These are phyloP conservation scores for Drosophila ohnishii DNA, from an alignment of 1,140 invertebrate genomes.

Conservation along the genomic window DNA sequence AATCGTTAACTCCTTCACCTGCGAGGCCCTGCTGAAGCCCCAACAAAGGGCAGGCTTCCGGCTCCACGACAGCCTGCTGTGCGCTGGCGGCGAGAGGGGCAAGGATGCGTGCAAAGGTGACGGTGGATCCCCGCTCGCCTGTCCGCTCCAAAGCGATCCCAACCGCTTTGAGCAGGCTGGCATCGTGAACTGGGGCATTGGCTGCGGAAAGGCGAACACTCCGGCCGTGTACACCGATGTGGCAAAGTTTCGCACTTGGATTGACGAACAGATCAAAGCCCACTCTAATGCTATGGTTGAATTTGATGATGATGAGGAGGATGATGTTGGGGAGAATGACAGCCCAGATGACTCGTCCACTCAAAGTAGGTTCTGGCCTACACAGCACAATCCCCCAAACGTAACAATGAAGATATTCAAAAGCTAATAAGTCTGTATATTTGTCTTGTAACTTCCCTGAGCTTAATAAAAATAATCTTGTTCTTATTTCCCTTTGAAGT, in stretches of 20 bases:
- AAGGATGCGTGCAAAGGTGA: slow-evolving; percentile 89
- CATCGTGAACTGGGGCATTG: slow-evolving; percentile 88
- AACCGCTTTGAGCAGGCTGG: slow-evolving; percentile 86
- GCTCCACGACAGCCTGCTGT: slow-evolving; percentile 83
- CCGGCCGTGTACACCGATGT: slow-evolving; percentile 91
- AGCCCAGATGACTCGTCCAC: no score
- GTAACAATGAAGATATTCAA: no score
- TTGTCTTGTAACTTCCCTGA: no score
- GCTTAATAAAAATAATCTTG: no score
- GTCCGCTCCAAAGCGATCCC: slow-evolving; percentile 84
- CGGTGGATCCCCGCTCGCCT: slow-evolving; percentile 89
- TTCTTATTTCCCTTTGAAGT: no score
- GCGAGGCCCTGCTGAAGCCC: slow-evolving; percentile 77
- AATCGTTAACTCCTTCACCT: slow-evolving; percentile 82
- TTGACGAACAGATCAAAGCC: neutral
- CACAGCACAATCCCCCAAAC: no score
- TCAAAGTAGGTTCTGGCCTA: no score
- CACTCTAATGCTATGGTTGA: neutral
- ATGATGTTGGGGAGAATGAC: no score
- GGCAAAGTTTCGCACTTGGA: slow-evolving; percentile 82
- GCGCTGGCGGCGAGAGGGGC: slow-evolving; percentile 87
- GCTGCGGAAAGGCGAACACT: slow-evolving; percentile 84
- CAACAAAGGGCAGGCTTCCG: slow-evolving; percentile 66
- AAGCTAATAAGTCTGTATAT: no score
- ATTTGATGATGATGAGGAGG: no score